Percentiles rank a stretch among this genome's conserved stretches.
These are phyloP conservation scores for Delichon dasypus DNA, from an alignment of 2,797 vertebrate genomes.

Conservation along the genomic window DNA sequence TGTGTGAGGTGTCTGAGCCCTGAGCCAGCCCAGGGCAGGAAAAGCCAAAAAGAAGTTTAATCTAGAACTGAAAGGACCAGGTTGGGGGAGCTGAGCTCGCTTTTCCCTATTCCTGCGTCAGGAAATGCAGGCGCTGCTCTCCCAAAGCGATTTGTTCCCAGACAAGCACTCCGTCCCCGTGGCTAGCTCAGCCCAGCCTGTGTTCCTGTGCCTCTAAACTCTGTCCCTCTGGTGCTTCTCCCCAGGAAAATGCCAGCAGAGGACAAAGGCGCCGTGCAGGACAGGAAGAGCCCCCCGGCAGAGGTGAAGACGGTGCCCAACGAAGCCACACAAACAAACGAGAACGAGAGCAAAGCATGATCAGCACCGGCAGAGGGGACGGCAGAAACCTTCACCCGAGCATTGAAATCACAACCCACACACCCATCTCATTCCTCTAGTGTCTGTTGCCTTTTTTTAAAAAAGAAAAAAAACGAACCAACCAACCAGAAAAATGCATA, in stretches of 20 bases:
- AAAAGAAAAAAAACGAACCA: constrained; percentile 48
- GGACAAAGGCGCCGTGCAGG: constrained; percentile 82
- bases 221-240: constrained; percentile 6
- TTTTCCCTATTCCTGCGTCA: rapidly evolving
- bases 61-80: rapidly evolving
- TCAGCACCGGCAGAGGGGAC: constrained; percentile 72
- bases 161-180: rapidly evolving
- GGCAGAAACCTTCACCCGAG: constrained; percentile 81
- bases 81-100: background rate
- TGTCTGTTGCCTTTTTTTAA: constrained; percentile 89
- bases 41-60: rapidly evolving
- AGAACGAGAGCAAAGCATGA: constrained; percentile 92
- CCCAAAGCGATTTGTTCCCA: rapidly evolving
- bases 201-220: constrained; percentile 37
- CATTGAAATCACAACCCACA: constrained; percentile 71
- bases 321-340: constrained; percentile 88
- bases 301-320: constrained; percentile 88
- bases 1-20: rapidly evolving
- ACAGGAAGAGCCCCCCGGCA: constrained; percentile 80
- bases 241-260: constrained; percentile 87
- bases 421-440: constrained; percentile 85
- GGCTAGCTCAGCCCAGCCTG: rapidly evolving
- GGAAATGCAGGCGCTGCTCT: background rate
- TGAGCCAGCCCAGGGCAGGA: background rate
- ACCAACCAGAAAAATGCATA: constrained; percentile 61